Evolutionary conservation across 1,140 invertebrate species (phyloP).

Genomic region (Ips nitidus): DNA sequence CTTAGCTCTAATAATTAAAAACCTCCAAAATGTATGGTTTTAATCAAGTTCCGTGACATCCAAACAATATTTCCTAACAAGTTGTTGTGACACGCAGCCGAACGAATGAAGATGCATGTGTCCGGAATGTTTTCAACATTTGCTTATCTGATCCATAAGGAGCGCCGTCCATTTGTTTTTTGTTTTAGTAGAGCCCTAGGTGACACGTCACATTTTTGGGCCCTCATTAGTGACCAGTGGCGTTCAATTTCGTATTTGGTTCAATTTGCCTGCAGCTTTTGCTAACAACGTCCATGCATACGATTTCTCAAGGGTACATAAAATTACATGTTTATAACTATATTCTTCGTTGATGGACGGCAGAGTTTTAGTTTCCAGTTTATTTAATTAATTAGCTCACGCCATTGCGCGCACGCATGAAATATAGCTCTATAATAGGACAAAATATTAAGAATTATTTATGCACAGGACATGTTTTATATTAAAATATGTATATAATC

Average conservation of each 20-base stretch:
- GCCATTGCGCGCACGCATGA: slow-evolving; percentile 13
- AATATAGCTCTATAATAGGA: too few species aligned
- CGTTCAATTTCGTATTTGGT: neutral
- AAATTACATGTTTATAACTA: slow-evolving; percentile 38
- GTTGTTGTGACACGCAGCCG: slow-evolving; percentile 34
- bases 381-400: slow-evolving; percentile 37
- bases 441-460: too few species aligned
- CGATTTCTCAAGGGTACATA: slow-evolving; percentile 17
- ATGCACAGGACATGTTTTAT: too few species aligned
- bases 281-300: neutral
- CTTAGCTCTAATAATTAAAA: too few species aligned
- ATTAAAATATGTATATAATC: too few species aligned
- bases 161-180: slow-evolving; percentile 27
- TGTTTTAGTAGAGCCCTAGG: slow-evolving; percentile 4
- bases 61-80: slow-evolving; percentile 17
- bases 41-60: slow-evolving; percentile 11
- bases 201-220: slow-evolving; percentile 11
- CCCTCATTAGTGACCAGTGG: slow-evolving; percentile 18
- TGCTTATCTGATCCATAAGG: slow-evolving; percentile 26
- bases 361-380: slow-evolving; percentile 37
- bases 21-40: neutral
- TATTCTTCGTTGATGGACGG: slow-evolving; percentile 34
- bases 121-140: slow-evolving; percentile 34
- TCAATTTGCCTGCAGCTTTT: too few species aligned
- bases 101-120: slow-evolving; percentile 33